These are phyloP conservation scores for Microhierax caerulescens DNA, from an alignment of 2,797 vertebrate species.

Conservation along the genomic window DNA sequence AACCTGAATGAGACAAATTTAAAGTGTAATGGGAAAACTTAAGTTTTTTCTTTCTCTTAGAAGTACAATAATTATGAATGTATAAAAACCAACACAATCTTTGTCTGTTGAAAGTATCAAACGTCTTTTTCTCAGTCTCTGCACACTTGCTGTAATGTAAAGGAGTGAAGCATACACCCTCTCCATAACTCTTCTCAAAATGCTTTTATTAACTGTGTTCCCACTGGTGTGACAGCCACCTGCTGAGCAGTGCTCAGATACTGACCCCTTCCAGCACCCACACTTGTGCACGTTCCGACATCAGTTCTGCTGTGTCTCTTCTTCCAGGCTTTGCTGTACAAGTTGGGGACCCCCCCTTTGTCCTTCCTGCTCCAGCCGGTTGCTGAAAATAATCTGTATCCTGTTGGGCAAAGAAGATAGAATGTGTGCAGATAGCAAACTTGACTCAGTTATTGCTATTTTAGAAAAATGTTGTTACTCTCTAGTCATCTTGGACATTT, in stretches of 20 bases:
- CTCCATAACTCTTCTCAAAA: neutral
- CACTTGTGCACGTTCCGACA: neutral
- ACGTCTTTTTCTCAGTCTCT: neutral
- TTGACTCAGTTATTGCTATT: neutral
- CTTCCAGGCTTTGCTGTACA: neutral
- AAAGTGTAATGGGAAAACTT: neutral
- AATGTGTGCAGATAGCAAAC: neutral
- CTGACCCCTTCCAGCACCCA: rapidly evolving
- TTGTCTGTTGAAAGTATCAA: neutral
- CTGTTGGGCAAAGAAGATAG: neutral
- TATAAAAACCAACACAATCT: rapidly evolving
- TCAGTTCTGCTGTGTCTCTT: neutral
- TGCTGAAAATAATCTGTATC: neutral
- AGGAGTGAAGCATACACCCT: neutral
- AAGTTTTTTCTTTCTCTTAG: neutral
- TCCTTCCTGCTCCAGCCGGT: neutral
- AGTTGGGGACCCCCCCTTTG: rapidly evolving
- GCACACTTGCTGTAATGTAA: neutral
- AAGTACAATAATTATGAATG: neutral
- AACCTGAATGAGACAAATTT: neutral
- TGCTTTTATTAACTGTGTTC: neutral
- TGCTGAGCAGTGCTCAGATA: neutral
- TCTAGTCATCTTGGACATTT: neutral
- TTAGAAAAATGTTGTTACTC: neutral
- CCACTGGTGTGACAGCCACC: neutral